These are phyloP conservation scores for Brachypteracias leptosomus DNA, from an alignment of 2,113 vertebrate species.

Conservation along the genomic window DNA sequence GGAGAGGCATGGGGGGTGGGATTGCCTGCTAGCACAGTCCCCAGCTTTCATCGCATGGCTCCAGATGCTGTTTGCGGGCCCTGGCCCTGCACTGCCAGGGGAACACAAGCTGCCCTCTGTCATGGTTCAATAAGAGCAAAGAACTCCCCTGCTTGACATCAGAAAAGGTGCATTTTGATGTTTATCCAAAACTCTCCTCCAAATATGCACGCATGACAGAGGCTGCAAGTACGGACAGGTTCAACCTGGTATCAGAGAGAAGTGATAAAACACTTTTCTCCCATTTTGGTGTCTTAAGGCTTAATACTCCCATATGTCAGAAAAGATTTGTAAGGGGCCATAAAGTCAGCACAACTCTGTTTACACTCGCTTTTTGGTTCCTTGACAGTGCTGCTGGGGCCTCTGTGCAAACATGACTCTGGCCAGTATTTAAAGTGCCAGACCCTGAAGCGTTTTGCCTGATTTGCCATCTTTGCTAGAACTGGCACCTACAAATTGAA, in stretches of 20 bases:
- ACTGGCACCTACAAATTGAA: background rate
- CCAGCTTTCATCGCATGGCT: background rate
- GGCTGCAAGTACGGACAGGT: background rate
- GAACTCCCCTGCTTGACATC: background rate
- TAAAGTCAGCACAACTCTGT: conserved; percentile 22
- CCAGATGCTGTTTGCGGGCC: background rate
- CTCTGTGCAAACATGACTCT: conserved; percentile 2
- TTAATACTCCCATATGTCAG: background rate
- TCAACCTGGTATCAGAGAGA: background rate
- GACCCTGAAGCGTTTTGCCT: background rate
- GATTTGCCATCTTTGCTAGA: background rate
- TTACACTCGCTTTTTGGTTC: conserved; percentile 33
- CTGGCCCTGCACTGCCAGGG: background rate
- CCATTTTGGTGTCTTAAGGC: background rate
- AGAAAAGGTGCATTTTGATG: background rate
- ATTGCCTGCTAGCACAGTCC: background rate
- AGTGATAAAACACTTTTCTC: conserved; percentile 6
- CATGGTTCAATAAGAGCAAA: background rate
- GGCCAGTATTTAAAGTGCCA: background rate
- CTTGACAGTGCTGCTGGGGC: background rate
- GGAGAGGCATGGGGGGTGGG: background rate
- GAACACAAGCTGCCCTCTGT: background rate
- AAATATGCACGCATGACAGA: background rate
- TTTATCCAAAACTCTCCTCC: background rate
- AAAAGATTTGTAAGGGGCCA: conserved; percentile 21